A percentile compares a stretch with the other conserved stretches of the same genome.
Evolutionary conservation across 2,797 vertebrate genomes (phyloP).

Genomic region (Pseudochirops cupreus): DNA sequence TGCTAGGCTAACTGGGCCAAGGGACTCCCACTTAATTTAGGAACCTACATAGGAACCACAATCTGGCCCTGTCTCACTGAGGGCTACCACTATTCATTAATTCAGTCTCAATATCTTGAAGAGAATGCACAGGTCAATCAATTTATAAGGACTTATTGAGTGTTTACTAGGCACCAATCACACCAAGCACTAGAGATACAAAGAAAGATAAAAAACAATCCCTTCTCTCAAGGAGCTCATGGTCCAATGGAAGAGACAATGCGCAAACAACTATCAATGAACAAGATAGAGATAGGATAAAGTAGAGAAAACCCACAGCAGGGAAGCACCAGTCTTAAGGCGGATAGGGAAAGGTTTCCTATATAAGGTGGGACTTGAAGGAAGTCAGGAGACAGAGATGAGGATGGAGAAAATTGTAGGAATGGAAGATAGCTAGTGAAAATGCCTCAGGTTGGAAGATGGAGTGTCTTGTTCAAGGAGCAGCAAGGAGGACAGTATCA

Average conservation of each 20-base stretch:
- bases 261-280: background rate
- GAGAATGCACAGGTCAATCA: background rate
- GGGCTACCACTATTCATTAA: background rate
- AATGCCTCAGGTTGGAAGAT: background rate
- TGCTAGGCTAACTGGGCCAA: background rate
- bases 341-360: background rate
- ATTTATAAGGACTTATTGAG: background rate
- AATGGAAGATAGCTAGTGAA: background rate
- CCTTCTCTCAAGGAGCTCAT: background rate
- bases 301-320: background rate
- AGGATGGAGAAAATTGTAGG: background rate
- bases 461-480: background rate
- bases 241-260: background rate
- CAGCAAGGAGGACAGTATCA: background rate
- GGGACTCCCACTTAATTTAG: background rate
- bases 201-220: background rate
- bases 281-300: background rate
- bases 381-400: background rate
- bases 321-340: background rate
- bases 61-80: background rate
- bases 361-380: background rate
- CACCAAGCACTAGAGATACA: background rate
- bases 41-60: background rate
- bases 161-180: background rate
- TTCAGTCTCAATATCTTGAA: slow-evolving; percentile 1